Evolutionary conservation across 1,140 invertebrate species (phyloP).

Genomic region (Diploscapter pachys): DNA sequence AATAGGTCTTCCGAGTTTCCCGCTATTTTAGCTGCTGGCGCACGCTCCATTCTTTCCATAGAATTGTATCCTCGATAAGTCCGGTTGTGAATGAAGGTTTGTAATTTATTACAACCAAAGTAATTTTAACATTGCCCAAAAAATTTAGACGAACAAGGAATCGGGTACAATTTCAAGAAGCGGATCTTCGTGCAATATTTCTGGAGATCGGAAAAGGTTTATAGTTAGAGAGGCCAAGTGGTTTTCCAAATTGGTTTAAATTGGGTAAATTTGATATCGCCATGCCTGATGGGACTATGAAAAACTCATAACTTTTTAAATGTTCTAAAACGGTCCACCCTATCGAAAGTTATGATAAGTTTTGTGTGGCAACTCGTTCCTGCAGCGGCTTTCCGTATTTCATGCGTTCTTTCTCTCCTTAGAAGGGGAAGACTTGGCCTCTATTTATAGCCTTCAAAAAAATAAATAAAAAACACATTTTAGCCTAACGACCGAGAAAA

Average conservation of each 20-base stretch:
- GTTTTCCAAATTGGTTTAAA: not conserved
- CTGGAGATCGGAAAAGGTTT: constrained; percentile 36
- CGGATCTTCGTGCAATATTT: constrained; percentile 42
- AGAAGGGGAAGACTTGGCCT: too few relatives aligned
- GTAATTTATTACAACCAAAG: not conserved
- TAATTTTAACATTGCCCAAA: not conserved
- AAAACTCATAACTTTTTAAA: too few relatives aligned
- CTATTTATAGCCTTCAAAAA: too few relatives aligned
- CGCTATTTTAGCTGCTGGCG: constrained; percentile 42
- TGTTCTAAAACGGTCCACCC: too few relatives aligned
- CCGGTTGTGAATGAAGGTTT: constrained; percentile 33
- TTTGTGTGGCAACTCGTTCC: too few relatives aligned
- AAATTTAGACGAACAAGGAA: constrained; percentile 35
- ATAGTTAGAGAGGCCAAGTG: too few relatives aligned
- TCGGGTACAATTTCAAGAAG: constrained; percentile 28
- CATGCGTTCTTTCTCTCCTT: too few relatives aligned
- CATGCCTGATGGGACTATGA: too few relatives aligned
- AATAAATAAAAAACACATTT: too few relatives aligned
- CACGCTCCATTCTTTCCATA: constrained; percentile 36
- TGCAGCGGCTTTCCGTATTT: too few relatives aligned
- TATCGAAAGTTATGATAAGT: too few relatives aligned
- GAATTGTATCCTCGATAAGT: constrained; percentile 39
- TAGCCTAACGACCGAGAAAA: too few relatives aligned
- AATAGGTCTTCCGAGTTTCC: constrained; percentile 35
- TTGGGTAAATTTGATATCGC: not conserved